Evolutionary conservation across 2,888 invertebrate species (phyloP), one percentile per base, ranked within the genome.

Genomic region (Himalopsyche japonica): DNA sequence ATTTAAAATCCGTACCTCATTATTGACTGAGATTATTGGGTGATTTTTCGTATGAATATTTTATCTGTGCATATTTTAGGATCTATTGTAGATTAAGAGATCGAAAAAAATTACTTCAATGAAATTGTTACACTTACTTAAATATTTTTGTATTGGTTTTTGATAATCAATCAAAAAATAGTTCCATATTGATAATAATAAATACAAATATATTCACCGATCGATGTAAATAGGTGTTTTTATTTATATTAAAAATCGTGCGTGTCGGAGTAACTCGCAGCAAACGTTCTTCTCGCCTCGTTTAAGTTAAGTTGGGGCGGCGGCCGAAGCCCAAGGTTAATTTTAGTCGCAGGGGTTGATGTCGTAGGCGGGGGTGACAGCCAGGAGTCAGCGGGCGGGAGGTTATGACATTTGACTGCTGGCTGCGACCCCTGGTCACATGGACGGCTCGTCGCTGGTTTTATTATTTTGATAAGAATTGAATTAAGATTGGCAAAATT

Each of bases 361-460:
- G 48, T 70, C 70, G 70, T 70, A 18, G 70, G 76, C 34, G 30
- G 83, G 80, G 76, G 70, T 70, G 70, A 24, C 70, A 70, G 70
- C 57, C 47, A 79, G 48, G 70, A 32, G 79, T 49, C 49, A 37
- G 80, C 78, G 47, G 64, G 82, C 49, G 78, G 79, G 77, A 83
- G 83, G 84, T 86, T 85, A 85, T 84, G 86, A 86, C 83, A 83
- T 83, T 83, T 86, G 83, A 86, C 82, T 70, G 70, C 70, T 27
- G 70, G 24, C 70, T 70, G 30, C 70, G 70, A 70, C 70, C 70
- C 70, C 70, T 70, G 80, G 24, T 34, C 24, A 34, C 82, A 82
- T 15, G 47, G 83, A 79, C 81, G 85, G 47, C 82, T 82, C 82
- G 70, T 30, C 27, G 27, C 77, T 77, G 34, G n/a, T 10, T 24